Percentiles rank a stretch among this genome's conserved stretches.
phyloP scores from a whole-genome alignment of 2,113 vertebrate genomes.

The Mormyrus lacerda region DNA sequence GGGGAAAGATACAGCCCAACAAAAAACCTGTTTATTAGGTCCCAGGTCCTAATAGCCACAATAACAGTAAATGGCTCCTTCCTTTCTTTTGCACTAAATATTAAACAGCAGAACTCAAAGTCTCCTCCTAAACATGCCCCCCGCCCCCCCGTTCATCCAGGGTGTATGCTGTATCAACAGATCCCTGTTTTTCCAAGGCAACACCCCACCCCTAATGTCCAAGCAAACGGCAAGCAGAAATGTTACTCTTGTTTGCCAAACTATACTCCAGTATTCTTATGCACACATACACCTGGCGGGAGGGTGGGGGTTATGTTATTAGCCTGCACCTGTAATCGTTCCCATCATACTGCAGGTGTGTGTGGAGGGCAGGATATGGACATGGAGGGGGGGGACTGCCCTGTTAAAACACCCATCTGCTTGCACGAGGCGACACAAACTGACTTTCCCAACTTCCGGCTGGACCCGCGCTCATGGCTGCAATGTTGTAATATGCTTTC shows the following conservation, averaged over 20 bases:
- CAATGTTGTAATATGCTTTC: slow-evolving; percentile 24
- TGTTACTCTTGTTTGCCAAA: not conserved
- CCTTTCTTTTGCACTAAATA: not conserved
- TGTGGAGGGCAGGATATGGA: not conserved
- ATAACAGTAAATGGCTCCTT: not conserved
- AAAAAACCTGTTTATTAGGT: not conserved
- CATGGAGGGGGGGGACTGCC: not conserved
- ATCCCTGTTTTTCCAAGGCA: not conserved
- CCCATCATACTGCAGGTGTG: not conserved
- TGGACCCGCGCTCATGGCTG: not conserved
- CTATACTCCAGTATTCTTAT: not conserved
- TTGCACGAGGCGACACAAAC: not conserved
- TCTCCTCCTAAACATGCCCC: not conserved
- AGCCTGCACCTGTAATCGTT: slow-evolving; percentile 3
- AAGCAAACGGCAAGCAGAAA: not conserved
- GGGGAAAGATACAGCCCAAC: not conserved
- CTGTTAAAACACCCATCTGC: not conserved
- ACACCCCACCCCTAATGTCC: not conserved
- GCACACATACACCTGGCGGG: not conserved
- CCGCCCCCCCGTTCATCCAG: not conserved
- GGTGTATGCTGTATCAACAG: not conserved
- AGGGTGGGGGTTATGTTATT: not conserved
- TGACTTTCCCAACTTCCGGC: not conserved
- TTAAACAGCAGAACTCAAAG: not conserved
- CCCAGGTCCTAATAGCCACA: not conserved